Base-by-base conservation (phyloP, 1,140 invertebrate species). In the Drosophila sp. region DNA sequence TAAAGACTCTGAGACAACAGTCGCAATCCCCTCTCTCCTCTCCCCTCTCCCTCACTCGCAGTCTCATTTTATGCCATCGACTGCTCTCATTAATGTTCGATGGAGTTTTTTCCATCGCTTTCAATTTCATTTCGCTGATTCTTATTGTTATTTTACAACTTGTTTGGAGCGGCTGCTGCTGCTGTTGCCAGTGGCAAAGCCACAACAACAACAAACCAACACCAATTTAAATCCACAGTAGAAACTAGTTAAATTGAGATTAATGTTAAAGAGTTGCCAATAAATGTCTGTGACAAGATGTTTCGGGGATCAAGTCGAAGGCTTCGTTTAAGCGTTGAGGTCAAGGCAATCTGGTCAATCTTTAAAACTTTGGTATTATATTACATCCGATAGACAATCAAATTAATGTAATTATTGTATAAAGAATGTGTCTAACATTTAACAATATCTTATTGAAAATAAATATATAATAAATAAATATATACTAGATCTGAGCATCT, bases 71-170 rank as follows among this genome's bases (percentile, higher is more conserved):
- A 43, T 62, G 21, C 16, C 29, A 64, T 38, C 34, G 45, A 27
- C 46, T 58, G 58, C 61, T 62, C 74, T 62, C 61, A 43, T 69
- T 70, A 57, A 72, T 72, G 61, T 27, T 80, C 36, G 71, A 50
- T 78, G 51, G 62, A 64, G n/a, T 76, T 51, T 54, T 64, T 13
- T 34, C 56, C 70, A 50, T 51, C 79, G 78, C 82, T 86, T 86
- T 86, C 82, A 82, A 82, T 86, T 87, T 86, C 83, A 67, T 72
- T 82, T 87, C 63, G 72, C 78, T 72, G 75, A 87, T 87, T 86
- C 81, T 86, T 78, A 82, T 87, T 82, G 82, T 82, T 70, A 80
- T 80, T 80, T 86, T 84, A 81, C 81, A 87, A 87, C 82, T 84
- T 81, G 82, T 78, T 84, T 80, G 81, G 80, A 59, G 21, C 13